phyloP scores from a whole-genome alignment of 1,140 invertebrate species.

The Trichogramma pretiosum region DNA sequence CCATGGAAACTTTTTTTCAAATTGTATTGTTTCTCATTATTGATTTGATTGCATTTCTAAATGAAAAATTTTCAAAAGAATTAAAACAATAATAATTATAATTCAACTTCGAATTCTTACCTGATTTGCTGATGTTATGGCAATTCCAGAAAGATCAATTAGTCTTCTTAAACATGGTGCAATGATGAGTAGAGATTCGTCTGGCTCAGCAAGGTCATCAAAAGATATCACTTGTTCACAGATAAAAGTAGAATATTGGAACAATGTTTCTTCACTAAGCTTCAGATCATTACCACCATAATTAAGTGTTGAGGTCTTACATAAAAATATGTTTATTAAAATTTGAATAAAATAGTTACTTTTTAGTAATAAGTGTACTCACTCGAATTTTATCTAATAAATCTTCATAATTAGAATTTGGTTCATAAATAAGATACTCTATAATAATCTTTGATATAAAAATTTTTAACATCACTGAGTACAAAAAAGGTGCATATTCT shows the following conservation, averaged over 20 bases:
- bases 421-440: slow-evolving; percentile 64
- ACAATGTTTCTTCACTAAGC: slow-evolving; percentile 68
- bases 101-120: slow-evolving; percentile 34
- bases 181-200: slow-evolving; percentile 57
- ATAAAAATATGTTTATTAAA: no score
- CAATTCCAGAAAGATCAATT: slow-evolving; percentile 70
- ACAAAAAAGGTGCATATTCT: slow-evolving; percentile 62
- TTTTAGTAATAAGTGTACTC: slow-evolving; percentile 23
- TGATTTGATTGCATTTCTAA: slow-evolving; percentile 67
- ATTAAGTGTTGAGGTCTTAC: no score
- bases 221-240: slow-evolving; percentile 73
- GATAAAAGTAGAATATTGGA: slow-evolving; percentile 74
- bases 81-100: no score
- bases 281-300: no score
- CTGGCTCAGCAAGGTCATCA: slow-evolving; percentile 55
- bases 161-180: slow-evolving; percentile 68
- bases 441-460: slow-evolving; percentile 72
- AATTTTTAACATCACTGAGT: slow-evolving; percentile 66
- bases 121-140: no score
- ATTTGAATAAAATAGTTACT: no score
- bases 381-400: slow-evolving; percentile 53
- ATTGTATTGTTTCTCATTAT: slow-evolving; percentile 29
- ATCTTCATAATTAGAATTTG: slow-evolving; percentile 72
- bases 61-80: background rate
- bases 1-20: no score